A percentile compares a stretch with the other conserved stretches of the same genome.
phyloP scores from a whole-genome alignment of 2,888 invertebrate genomes.

The Isotomurus palustris region DNA sequence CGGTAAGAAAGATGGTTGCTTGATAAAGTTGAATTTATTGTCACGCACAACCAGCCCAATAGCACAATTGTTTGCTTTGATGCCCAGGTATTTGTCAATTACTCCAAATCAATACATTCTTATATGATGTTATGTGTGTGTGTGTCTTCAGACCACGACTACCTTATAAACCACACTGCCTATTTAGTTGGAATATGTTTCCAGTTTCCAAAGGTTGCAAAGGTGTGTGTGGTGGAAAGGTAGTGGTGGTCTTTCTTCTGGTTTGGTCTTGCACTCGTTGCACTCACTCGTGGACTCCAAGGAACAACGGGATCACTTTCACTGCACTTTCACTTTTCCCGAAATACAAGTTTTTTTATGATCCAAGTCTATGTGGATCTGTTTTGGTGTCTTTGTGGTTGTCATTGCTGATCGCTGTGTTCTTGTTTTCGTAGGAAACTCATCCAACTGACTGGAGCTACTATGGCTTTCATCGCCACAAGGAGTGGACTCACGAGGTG shows the following conservation, averaged over 20 bases:
- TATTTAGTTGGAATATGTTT: too few species aligned
- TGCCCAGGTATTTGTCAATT: conserved; percentile 70
- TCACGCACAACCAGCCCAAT: conserved; percentile 73
- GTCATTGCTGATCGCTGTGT: too few species aligned
- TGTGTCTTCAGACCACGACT: too few species aligned
- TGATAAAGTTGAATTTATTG: conserved; percentile 50
- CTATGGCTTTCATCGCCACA: conserved; percentile 80
- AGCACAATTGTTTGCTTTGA: conserved; percentile 85
- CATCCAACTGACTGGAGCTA: conserved; percentile 76
- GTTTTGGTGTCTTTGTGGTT: too few species aligned
- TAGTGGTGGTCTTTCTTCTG: neutral
- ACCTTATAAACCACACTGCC: too few species aligned
- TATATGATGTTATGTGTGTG: neutral
- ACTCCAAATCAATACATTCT: conserved; percentile 46
- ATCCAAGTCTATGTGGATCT: neutral
- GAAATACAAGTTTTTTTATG: neutral
- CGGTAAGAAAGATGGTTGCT: too few species aligned
- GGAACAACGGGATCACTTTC: neutral
- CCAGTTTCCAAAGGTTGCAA: too few species aligned
- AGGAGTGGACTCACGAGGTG: conserved; percentile 85
- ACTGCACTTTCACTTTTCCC: neutral
- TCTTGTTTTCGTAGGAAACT: conserved; percentile 61
- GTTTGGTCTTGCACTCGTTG: conserved; percentile 4
- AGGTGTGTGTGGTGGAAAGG: too few species aligned
- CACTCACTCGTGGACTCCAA: neutral